These are phyloP conservation scores for Hyperoodon ampullatus DNA, from an alignment of 2,113 vertebrate species.

Conservation along the genomic window DNA sequence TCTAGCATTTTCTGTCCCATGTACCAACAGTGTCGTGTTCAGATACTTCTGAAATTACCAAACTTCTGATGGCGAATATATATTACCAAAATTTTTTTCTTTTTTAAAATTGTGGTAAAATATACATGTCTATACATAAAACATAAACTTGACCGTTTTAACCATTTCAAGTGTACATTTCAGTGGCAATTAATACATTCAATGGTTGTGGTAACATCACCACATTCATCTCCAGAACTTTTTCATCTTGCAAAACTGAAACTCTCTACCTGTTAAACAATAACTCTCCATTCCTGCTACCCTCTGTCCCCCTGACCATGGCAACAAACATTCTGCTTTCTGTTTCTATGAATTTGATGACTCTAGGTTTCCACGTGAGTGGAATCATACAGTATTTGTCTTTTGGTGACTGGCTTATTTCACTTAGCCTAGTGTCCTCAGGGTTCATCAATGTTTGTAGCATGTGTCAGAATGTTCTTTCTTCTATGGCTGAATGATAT, in stretches of 20 bases:
- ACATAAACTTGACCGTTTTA: neutral
- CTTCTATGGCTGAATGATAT: neutral
- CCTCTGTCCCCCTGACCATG: rapidly evolving
- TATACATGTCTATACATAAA: neutral
- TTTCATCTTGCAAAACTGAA: neutral
- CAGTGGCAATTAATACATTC: neutral
- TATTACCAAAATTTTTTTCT: neutral
- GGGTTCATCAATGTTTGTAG: neutral
- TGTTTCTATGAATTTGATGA: neutral
- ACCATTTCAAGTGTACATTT: neutral
- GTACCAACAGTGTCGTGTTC: neutral
- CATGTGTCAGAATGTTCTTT: neutral
- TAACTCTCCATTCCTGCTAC: neutral
- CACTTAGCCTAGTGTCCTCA: neutral
- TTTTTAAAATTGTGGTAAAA: neutral
- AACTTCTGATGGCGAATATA: neutral
- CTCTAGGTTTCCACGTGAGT: neutral
- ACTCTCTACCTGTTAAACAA: neutral
- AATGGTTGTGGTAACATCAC: neutral
- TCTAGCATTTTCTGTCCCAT: neutral
- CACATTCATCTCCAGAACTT: neutral
- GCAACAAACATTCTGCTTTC: neutral
- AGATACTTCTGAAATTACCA: neutral
- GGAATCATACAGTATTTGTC: neutral
- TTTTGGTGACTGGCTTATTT: neutral